These are phyloP conservation scores for Pseudopodoces humilis DNA, from an alignment of 2,113 vertebrate species.

Conservation along the genomic window DNA sequence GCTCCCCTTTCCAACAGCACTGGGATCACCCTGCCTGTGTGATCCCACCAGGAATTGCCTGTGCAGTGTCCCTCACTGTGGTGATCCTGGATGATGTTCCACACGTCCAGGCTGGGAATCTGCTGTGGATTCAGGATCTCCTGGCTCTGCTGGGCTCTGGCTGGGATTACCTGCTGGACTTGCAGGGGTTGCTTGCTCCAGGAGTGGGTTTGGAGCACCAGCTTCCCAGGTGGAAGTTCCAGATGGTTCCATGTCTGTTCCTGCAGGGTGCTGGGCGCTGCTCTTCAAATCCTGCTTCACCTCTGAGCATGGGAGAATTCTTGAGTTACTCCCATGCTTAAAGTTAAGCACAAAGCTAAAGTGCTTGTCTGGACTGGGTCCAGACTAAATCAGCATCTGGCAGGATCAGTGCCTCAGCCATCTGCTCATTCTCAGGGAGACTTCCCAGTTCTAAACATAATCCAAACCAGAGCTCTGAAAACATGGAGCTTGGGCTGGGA, in stretches of 20 bases:
- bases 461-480: slow-evolving; percentile 31
- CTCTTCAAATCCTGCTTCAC: not conserved
- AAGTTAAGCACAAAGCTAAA: slow-evolving; percentile 18
- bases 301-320: not conserved
- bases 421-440: slow-evolving; percentile 59
- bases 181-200: not conserved
- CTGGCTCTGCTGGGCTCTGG: not conserved
- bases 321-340: not conserved
- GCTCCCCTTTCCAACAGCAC: not conserved
- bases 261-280: not conserved
- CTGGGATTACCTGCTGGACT: not conserved
- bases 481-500: not conserved
- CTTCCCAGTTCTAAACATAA: slow-evolving; percentile 46
- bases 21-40: not conserved
- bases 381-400: slow-evolving; percentile 52
- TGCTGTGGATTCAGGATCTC: not conserved
- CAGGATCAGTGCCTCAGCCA: slow-evolving; percentile 38
- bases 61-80: not conserved
- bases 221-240: not conserved
- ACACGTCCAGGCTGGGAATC: fast-evolving
- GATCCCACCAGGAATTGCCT: not conserved
- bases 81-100: not conserved
- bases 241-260: not conserved
- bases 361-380: slow-evolving; percentile 17
- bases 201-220: not conserved